Conservation (phyloP, 2,113 vertebrate species). For the Orthonyx spaldingii region DNA sequence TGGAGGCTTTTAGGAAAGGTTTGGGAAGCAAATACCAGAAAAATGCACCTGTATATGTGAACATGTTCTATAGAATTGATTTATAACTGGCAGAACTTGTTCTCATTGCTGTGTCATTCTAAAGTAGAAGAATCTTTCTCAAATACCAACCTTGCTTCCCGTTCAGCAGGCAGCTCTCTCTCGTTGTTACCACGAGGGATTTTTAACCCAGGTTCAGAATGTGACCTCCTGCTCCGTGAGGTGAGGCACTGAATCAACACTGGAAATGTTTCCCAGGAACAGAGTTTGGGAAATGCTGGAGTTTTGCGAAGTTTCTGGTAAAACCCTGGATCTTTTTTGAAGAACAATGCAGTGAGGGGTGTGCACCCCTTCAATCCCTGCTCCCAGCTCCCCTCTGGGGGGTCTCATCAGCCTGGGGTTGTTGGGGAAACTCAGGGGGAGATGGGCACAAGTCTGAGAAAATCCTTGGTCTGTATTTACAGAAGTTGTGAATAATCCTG, state of each 20-base stretch:
- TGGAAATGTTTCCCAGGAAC: background rate
- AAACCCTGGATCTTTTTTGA: background rate
- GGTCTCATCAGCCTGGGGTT: background rate
- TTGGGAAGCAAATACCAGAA: background rate
- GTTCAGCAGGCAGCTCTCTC: background rate
- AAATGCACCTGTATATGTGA: background rate
- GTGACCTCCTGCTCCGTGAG: background rate
- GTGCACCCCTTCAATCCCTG: background rate
- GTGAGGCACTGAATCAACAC: background rate
- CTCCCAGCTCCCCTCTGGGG: background rate
- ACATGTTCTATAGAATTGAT: background rate
- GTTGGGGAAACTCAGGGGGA: constrained; percentile 10
- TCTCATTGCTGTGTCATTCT: background rate
- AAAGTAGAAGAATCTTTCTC: background rate
- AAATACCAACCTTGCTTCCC: background rate
- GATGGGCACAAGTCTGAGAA: background rate
- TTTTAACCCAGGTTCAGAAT: background rate
- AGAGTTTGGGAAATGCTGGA: background rate
- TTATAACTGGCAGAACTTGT: background rate
- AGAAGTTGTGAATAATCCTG: constrained; percentile 34
- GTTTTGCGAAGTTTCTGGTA: background rate
- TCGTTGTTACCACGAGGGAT: background rate
- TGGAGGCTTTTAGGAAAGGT: background rate
- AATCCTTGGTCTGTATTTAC: constrained; percentile 32
- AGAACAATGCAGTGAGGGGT: background rate